Evolutionary conservation across 2,113 vertebrate genomes (phyloP), one percentile per base, ranked within the genome.

Genomic region (Laticauda laticaudata): DNA sequence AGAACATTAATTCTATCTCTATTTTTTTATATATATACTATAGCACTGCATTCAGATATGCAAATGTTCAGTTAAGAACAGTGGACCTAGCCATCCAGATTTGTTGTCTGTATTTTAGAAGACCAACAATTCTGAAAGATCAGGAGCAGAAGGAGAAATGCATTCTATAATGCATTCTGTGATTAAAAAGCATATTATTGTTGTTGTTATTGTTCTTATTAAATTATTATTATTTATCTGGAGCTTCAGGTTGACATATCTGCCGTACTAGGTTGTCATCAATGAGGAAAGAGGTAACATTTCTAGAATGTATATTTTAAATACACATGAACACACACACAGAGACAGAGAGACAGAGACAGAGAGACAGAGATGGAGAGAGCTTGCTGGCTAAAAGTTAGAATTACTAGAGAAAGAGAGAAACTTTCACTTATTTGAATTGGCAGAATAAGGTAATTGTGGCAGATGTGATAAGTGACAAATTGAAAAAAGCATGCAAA

Each of bases 1-100:
- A 89, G 48, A 55, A 92, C 88, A 92, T 92, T 88, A 69, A 24
- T 91, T 91, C 23, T 15, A 43, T 45, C 34, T 85, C 69, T 12
- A 64, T 64, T 61, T 87, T 87, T 21, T 39, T 87, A 24, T 64
- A 51, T 64, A 57, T 64, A 29, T 64, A 29, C 26, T 34, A 24
- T 88, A 39, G 56, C 21, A 10, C 53, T 59, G 48, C 86, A 88
- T 11, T 53, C 12, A 61, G 85, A 26, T 15, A 20, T n/a, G 24
- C 54, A n/a, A 69, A 56, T 59, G 9, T 59, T 85, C 43, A 29
- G 2, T 26, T 53, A 24, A 29, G 54, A 45, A 57, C 20, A 39
- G 45, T 24, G 14, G 57, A 88, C 61, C 12, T n/a, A 39, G 15
- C n/a, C 12, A 64, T 39, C 45, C 45, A 61, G 85, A 64, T 53